These are phyloP conservation scores for Hyphantria cunea DNA, from an alignment of 1,140 invertebrate genomes.

Conservation along the genomic window DNA sequence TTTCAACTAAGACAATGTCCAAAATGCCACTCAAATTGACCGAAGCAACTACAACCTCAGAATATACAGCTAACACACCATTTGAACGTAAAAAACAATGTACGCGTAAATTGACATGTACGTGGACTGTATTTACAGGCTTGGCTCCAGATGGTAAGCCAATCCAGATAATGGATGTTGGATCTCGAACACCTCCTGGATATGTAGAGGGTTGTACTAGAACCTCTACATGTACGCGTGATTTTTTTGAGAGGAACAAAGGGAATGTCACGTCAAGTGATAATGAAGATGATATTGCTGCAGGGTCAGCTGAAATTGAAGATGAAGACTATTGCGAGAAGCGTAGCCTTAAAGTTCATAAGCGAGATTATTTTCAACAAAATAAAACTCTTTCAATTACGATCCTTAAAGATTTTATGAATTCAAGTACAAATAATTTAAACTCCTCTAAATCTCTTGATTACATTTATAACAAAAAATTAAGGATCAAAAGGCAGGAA, in stretches of 20 bases:
- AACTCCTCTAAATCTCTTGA: neutral
- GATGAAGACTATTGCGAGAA: slow-evolving; percentile 72
- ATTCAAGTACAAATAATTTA: too few relatives aligned
- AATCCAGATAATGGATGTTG: slow-evolving; percentile 27
- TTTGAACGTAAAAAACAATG: slow-evolving; percentile 62
- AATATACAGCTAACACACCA: slow-evolving; percentile 48
- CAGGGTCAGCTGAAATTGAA: slow-evolving; percentile 17
- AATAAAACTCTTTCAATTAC: too few relatives aligned
- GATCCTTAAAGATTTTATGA: too few relatives aligned
- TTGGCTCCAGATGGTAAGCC: slow-evolving; percentile 44
- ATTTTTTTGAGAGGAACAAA: slow-evolving; percentile 65
- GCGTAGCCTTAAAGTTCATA: slow-evolving; percentile 55
- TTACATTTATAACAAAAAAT: slow-evolving; percentile 38
- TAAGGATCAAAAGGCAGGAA: slow-evolving; percentile 42
- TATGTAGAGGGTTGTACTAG: slow-evolving; percentile 71
- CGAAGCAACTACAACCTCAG: neutral
- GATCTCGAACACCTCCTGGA: slow-evolving; percentile 61
- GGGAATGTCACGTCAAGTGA: slow-evolving; percentile 29
- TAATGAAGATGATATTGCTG: slow-evolving; percentile 20
- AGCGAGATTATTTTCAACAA: slow-evolving; percentile 40
- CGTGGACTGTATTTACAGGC: slow-evolving; percentile 57
- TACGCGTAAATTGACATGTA: slow-evolving; percentile 70
- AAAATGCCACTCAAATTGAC: too few relatives aligned
- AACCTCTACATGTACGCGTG: slow-evolving; percentile 69
- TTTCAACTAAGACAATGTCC: neutral